Conservation (phyloP, 2,797 vertebrate species). For the Psittacula derbiana region DNA sequence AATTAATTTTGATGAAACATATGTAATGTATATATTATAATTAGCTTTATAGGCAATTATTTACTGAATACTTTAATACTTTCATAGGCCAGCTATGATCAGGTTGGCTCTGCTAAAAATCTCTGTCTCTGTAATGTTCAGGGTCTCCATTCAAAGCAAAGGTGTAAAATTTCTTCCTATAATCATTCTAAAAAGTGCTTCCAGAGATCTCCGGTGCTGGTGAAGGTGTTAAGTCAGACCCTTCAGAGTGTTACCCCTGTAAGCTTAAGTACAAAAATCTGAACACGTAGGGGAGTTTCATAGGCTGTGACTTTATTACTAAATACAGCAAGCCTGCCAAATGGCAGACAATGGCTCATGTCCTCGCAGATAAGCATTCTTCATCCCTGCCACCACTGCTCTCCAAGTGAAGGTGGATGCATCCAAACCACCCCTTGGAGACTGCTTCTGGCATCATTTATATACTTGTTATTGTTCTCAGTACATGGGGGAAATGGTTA, state of each 20-base stretch:
- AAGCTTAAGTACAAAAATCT: neutral
- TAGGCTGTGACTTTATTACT: neutral
- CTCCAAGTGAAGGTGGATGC: neutral
- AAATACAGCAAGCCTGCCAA: neutral
- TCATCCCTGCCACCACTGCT: rapidly evolving
- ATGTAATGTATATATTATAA: neutral
- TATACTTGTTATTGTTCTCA: neutral
- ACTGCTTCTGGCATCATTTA: neutral
- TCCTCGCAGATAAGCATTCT: rapidly evolving
- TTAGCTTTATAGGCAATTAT: neutral
- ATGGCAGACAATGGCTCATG: rapidly evolving
- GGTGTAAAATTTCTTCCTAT: neutral
- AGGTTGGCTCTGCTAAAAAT: neutral
- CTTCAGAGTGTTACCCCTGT: neutral
- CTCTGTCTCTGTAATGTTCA: rapidly evolving
- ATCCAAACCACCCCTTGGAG: neutral
- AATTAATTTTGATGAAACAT: neutral
- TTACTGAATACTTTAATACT: neutral
- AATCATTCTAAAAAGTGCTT: neutral
- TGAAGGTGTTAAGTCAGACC: neutral
- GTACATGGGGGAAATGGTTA: neutral
- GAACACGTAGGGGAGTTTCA: neutral
- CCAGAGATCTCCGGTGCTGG: neutral
- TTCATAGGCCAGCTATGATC: neutral
- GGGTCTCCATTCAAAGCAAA: neutral